Evolutionary conservation across 37 sponge, comb jelly and placozoan species (phyloP).

Genomic region (Agelas oroides): DNA sequence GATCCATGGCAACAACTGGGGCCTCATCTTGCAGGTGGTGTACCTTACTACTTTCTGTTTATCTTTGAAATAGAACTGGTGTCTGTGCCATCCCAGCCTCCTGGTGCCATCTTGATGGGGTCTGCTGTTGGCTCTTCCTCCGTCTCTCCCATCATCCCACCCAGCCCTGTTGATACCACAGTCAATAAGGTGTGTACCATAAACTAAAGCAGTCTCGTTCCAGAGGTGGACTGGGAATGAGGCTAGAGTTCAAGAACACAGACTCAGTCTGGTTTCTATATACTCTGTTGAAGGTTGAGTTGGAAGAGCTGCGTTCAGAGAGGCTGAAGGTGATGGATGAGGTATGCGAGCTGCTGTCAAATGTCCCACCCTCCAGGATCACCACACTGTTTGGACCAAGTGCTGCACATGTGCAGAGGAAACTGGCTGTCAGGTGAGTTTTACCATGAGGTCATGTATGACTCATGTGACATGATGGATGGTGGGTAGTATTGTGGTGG

Average conservation of each 20-base stretch:
- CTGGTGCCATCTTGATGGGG: background rate
- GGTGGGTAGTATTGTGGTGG: background rate
- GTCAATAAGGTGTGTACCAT: too few species aligned
- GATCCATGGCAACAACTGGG: too few species aligned
- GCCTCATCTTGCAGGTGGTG: too few species aligned
- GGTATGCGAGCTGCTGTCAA: conserved; percentile 52
- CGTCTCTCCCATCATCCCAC: background rate
- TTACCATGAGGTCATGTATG: background rate
- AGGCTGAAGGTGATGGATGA: conserved; percentile 65
- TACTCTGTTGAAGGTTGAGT: too few species aligned
- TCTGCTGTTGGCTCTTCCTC: background rate
- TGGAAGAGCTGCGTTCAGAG: conserved; percentile 13
- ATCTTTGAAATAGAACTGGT: too few species aligned
- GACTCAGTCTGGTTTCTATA: too few species aligned
- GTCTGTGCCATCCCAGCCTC: background rate
- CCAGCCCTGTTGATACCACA: background rate
- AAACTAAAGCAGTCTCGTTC: too few species aligned
- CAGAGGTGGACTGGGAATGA: too few species aligned
- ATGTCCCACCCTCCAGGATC: conserved; percentile 38
- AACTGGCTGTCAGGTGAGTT: conserved; percentile 57
- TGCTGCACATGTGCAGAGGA: conserved; percentile 54
- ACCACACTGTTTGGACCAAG: conserved; percentile 12
- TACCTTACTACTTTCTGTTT: too few species aligned
- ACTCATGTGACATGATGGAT: background rate
- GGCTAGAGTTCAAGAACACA: too few species aligned